Conservation (phyloP, 1,140 invertebrate species). For the Drosophila dunni region DNA sequence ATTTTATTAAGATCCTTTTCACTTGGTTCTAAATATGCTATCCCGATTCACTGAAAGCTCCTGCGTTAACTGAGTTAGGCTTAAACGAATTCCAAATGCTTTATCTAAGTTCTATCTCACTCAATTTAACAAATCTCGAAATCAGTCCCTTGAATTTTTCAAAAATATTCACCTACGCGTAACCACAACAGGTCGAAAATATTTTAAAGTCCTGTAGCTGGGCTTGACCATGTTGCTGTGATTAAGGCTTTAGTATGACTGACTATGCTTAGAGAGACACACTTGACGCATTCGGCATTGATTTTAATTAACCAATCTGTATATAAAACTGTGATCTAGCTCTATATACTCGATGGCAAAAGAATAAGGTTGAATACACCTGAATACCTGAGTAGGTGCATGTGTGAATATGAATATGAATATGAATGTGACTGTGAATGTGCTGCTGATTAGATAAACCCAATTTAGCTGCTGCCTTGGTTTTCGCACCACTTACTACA, state of each 20-base stretch:
- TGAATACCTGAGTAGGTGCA: constrained; percentile 16
- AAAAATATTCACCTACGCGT: constrained; percentile 61
- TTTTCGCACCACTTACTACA: constrained; percentile 51
- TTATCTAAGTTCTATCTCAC: background rate
- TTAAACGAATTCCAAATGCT: background rate
- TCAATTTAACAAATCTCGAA: background rate
- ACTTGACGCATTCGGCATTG: background rate
- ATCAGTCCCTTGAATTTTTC: background rate
- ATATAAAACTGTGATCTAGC: constrained; percentile 10
- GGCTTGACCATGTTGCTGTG: constrained; percentile 59
- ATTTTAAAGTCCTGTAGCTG: constrained; percentile 63
- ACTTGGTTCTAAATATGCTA: too few species aligned
- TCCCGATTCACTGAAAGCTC: too few species aligned
- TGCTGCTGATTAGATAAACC: constrained; percentile 65
- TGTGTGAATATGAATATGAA: constrained; percentile 12
- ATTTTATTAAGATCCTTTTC: too few species aligned
- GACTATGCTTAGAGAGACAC: constrained; percentile 18
- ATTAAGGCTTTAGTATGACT: background rate
- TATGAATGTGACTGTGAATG: constrained; percentile 32
- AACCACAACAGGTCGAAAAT: constrained; percentile 62
- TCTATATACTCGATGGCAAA: constrained; percentile 5
- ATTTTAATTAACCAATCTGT: constrained; percentile 6
- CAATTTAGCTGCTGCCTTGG: constrained; percentile 60
- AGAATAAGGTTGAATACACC: constrained; percentile 26
- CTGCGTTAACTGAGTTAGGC: too few species aligned